These are phyloP conservation scores for Dreissena polymorpha DNA, from an alignment of 1,140 invertebrate genomes.

Conservation along the genomic window DNA sequence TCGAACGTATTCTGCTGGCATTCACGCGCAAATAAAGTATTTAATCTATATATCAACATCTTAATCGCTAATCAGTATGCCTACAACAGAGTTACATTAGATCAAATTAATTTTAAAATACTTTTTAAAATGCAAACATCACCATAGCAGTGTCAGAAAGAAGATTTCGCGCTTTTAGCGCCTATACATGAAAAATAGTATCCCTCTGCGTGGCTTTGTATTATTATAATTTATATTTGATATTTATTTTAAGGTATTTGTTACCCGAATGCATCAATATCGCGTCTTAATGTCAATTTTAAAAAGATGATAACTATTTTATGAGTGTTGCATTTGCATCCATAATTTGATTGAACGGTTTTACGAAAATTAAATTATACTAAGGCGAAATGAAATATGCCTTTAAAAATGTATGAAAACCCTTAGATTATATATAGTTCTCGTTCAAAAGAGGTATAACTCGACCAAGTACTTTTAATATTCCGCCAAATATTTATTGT, in stretches of 20 bases:
- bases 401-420: too few relatives aligned
- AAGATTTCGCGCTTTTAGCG: constrained; percentile 38
- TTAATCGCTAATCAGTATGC: constrained; percentile 47
- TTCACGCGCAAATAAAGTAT: constrained; percentile 24
- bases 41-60: not conserved
- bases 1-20: constrained; percentile 22
- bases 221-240: constrained; percentile 10
- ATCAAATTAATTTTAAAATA: not conserved
- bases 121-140: constrained; percentile 30
- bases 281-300: constrained; percentile 28
- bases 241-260: constrained; percentile 50
- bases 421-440: too few relatives aligned
- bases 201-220: constrained; percentile 16
- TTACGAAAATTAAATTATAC: too few relatives aligned
- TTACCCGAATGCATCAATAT: constrained; percentile 29
- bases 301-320: too few relatives aligned
- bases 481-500: too few relatives aligned
- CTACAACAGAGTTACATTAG: constrained; percentile 6
- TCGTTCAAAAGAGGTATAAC: too few relatives aligned
- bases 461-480: too few relatives aligned
- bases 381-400: too few relatives aligned
- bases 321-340: too few relatives aligned
- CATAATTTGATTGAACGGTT: too few relatives aligned
- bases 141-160: not conserved
- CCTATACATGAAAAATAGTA: constrained; percentile 36